Percentiles rank a stretch among this genome's conserved stretches.
Evolutionary conservation across 2,797 vertebrate species (phyloP).

Genomic region (Moxostoma hubbsi): DNA sequence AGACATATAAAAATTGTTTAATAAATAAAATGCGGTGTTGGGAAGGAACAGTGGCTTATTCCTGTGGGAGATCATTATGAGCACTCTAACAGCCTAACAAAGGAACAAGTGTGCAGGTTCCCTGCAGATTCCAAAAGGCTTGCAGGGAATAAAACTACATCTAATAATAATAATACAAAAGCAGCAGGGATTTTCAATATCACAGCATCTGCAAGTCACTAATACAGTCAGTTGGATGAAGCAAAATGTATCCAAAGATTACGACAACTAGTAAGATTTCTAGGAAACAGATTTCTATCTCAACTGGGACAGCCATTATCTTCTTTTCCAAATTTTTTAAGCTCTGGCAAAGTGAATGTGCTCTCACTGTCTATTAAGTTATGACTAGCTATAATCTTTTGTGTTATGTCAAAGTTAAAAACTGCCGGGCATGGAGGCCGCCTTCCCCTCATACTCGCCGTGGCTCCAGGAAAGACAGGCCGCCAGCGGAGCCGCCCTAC

Average conservation of each 20-base stretch:
- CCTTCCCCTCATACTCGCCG: no score
- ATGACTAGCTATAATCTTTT: not conserved
- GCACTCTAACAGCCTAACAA: constrained; percentile 48
- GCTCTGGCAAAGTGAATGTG: not conserved
- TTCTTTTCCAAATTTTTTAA: not conserved
- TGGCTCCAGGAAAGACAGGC: no score
- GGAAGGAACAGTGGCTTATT: constrained; percentile 36
- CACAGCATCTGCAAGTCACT: constrained; percentile 46
- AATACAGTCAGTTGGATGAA: not conserved
- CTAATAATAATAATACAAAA: not conserved
- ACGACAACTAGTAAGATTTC: not conserved
- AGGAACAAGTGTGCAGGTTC: constrained; percentile 62
- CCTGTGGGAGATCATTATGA: constrained; percentile 75
- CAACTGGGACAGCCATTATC: not conserved
- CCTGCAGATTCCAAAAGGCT: constrained; percentile 58
- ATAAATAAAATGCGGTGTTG: not conserved
- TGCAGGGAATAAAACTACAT: no score
- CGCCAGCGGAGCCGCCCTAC: no score
- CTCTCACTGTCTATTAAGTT: not conserved
- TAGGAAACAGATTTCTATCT: constrained; percentile 10
- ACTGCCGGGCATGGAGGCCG: no score
- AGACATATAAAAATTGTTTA: not conserved
- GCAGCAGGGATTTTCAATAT: constrained; percentile 55
- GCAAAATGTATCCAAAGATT: not conserved
- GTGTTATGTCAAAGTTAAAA: no score